Conservation (phyloP, 1,140 invertebrate species). For the Temnothorax curvispinosus region DNA sequence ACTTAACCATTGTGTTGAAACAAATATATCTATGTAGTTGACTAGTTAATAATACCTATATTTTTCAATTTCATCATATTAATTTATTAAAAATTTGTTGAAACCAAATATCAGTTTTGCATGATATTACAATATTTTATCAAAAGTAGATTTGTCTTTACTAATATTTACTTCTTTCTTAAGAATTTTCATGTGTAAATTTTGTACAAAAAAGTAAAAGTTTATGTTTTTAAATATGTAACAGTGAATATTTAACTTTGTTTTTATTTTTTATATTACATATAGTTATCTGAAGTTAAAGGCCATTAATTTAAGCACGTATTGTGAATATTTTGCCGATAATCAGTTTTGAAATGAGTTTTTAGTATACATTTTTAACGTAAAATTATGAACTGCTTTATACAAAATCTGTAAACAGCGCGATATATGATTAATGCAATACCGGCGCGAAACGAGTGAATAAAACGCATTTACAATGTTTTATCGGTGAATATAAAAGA, state of each 20-base stretch:
- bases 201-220: slow-evolving; percentile 1
- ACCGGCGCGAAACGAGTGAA: neutral
- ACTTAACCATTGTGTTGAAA: neutral
- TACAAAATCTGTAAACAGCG: slow-evolving; percentile 38
- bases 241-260: neutral
- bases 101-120: slow-evolving; percentile 1
- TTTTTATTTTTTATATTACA: neutral
- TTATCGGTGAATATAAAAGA: slow-evolving; percentile 39
- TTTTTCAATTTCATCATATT: slow-evolving; percentile 3
- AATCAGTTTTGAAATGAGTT: slow-evolving; percentile 14
- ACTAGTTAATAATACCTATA: neutral
- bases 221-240: neutral
- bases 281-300: neutral
- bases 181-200: neutral
- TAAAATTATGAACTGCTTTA: slow-evolving; percentile 12
- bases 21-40: neutral
- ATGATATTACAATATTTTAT: neutral
- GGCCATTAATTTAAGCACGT: neutral
- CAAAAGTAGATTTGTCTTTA: neutral
- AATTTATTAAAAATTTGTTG: neutral
- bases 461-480: slow-evolving; percentile 19
- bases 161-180: slow-evolving; percentile 2
- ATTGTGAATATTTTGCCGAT: neutral
- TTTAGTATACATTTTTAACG: slow-evolving; percentile 3
- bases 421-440: slow-evolving; percentile 18